Base-by-base conservation (phyloP, 1,140 invertebrate genomes). In the Tribolium castaneum region DNA sequence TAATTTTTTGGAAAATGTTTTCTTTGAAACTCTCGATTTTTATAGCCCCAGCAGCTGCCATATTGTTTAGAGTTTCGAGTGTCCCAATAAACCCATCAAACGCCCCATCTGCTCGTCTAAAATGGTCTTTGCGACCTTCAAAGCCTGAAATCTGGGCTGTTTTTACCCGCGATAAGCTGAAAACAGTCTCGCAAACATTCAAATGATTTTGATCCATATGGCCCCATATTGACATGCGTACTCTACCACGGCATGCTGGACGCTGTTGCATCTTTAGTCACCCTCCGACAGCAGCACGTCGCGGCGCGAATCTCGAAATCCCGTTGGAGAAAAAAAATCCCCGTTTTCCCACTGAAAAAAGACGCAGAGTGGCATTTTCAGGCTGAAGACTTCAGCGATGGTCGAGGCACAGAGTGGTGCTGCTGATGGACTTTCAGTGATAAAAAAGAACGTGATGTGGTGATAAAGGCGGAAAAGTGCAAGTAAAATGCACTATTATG, bases 181-280 rank as follows among this genome's bases (percentile, higher is more conserved):
- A 66, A 66, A 35, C 59, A 12, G 6, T 4, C 12, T 66, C 59
- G 59, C 25, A 66, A 22, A 50, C 70, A 72, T 72, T 72, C 70
- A 50, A 72, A 72, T 72, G 39, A 52, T 72, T 72, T 72, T 51
- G 22, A 25, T 73, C 71, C 30, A 73, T 51, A 52, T 73, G 30
- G 16, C 49, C 49, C 49, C 45, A 49, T 73, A 75, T 75, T 54
- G 72, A 75, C 81, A 79, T 79, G 81, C 80, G 76, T 78, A 74
- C 34, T 80, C 25, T 76, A 66, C 49, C 70, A 51, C 13, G 75
- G 76, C 80, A 81, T 75, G 78, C 81, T 77, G 80, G 81, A 82
- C 80, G 81, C 81, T 82, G 81, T 82, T 82, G 81, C 81, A 80
- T 82, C 81, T 82, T 77, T 77, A 81, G 78, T 82, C 56, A 77